Conservation (phyloP, 2,888 invertebrate genomes). For the Calameuta idolon region DNA sequence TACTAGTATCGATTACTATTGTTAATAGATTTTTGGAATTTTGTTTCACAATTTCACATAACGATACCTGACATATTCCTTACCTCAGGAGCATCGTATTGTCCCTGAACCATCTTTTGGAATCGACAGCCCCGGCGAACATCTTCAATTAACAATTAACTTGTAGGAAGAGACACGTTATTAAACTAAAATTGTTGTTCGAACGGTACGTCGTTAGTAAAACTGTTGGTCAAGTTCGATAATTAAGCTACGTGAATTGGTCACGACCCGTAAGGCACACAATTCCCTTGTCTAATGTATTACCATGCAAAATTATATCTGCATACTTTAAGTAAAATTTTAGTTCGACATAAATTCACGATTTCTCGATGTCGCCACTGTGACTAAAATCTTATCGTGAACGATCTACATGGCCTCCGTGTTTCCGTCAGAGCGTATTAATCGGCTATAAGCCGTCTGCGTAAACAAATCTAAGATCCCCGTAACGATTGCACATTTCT, state of each 20-base stretch:
- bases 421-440: background rate
- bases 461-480: background rate
- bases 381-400: background rate
- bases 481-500: background rate
- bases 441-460: background rate
- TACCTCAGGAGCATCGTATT: constrained; percentile 63
- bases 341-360: background rate
- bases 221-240: background rate
- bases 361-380: background rate
- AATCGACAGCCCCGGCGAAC: constrained; percentile 74
- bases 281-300: background rate
- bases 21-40: background rate
- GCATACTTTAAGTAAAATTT: background rate
- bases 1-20: background rate
- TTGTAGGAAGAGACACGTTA: background rate
- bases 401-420: background rate
- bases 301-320: background rate
- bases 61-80: constrained; percentile 18
- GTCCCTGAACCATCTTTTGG: constrained; percentile 71
- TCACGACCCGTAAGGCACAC: background rate
- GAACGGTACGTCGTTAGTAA: background rate
- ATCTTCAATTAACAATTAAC: constrained; percentile 51
- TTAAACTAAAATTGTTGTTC: background rate
- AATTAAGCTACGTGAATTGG: background rate
- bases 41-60: background rate